Evolutionary conservation across 1,140 invertebrate species (phyloP).

Genomic region (Ericerus pela): DNA sequence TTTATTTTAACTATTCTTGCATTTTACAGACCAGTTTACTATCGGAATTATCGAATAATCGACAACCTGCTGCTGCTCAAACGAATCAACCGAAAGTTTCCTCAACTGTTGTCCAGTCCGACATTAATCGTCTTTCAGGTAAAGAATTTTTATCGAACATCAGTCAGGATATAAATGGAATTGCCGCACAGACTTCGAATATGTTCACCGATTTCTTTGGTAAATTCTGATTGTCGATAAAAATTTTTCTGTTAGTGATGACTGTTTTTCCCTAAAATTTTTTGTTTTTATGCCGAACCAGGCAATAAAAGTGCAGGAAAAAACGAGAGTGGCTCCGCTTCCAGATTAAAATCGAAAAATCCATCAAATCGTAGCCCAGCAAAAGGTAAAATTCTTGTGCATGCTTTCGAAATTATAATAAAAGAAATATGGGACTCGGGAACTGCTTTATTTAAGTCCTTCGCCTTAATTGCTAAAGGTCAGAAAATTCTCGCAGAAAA

Average conservation of each 20-base stretch:
- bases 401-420: too few relatives aligned
- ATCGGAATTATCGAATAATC: background rate
- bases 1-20: background rate
- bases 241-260: background rate
- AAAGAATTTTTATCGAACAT: conserved; percentile 80
- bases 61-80: background rate
- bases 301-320: conserved; percentile 32
- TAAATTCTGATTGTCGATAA: conserved; percentile 33
- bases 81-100: background rate
- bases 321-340: conserved; percentile 12
- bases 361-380: too few relatives aligned
- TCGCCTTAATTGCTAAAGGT: too few relatives aligned
- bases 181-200: conserved; percentile 73
- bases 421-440: too few relatives aligned
- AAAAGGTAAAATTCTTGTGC: too few relatives aligned
- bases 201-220: conserved; percentile 86
- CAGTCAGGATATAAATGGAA: conserved; percentile 72
- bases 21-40: background rate
- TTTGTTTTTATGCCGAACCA: conserved; percentile 17
- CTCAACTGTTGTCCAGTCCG: background rate
- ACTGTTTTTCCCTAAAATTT: background rate
- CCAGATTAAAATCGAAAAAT: background rate
- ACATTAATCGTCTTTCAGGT: conserved; percentile 29
- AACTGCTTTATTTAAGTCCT: too few relatives aligned
- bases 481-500: conserved; percentile 74